phyloP scores from a whole-genome alignment of 2,888 invertebrate species.

The Cerastoderma edule region DNA sequence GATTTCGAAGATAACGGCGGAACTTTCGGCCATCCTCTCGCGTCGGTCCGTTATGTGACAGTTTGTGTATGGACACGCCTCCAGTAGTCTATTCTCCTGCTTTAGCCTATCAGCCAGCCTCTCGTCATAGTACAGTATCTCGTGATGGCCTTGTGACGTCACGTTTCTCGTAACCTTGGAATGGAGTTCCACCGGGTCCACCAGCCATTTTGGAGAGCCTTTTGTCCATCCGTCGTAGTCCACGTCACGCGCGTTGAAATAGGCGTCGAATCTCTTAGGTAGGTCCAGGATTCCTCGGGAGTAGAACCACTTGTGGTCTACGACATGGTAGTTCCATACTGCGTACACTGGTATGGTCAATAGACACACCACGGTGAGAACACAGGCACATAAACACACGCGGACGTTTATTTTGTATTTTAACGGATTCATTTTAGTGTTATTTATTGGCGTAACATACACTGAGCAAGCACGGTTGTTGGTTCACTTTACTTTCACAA shows the following conservation, averaged over 20 bases:
- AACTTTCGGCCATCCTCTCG: neutral
- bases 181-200: slow-evolving; percentile 10
- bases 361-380: neutral
- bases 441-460: no score
- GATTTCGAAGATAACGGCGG: slow-evolving; percentile 18
- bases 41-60: slow-evolving; percentile 12
- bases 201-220: slow-evolving; percentile 12
- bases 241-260: neutral
- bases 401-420: neutral
- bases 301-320: slow-evolving; percentile 23
- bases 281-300: neutral
- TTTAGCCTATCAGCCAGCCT: neutral
- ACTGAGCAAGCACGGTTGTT: no score
- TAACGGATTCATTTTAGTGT: no score
- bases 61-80: slow-evolving; percentile 11
- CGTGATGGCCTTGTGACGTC: neutral
- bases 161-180: slow-evolving; percentile 12
- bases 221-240: slow-evolving; percentile 21
- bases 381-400: neutral
- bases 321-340: neutral
- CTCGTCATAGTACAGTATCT: slow-evolving; percentile 13
- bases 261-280: neutral
- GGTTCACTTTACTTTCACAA: no score
- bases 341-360: neutral
- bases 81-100: neutral